Conservation (phyloP, 2,888 invertebrate species). For the Deilephila elpenor region DNA sequence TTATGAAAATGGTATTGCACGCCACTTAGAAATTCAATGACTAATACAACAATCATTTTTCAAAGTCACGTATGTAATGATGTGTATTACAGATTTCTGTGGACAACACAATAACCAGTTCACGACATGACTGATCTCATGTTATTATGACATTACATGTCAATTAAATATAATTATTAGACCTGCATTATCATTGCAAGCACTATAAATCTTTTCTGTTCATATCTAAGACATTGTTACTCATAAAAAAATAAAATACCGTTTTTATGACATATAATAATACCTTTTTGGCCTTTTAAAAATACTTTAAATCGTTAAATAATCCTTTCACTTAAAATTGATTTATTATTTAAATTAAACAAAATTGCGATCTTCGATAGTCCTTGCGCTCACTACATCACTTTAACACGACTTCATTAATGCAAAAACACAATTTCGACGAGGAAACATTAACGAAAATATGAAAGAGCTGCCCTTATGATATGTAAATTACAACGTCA, state of each 20-base stretch:
- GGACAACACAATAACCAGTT: neutral
- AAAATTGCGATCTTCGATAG: constrained; percentile 1
- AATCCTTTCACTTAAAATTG: neutral
- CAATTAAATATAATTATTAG: constrained; percentile 7
- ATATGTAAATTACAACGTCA: constrained; percentile 32
- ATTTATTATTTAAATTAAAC: neutral
- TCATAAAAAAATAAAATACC: neutral
- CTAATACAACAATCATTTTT: neutral
- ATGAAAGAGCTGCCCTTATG: constrained; percentile 24
- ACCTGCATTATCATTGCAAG: neutral
- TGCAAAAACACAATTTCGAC: constrained; percentile 26
- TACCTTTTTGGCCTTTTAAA: neutral
- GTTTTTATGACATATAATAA: neutral
- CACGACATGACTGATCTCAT: neutral
- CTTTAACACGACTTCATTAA: constrained; percentile 14
- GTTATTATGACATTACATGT: neutral
- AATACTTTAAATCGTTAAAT: neutral
- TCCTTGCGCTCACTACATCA: constrained; percentile 26
- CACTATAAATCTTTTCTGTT: neutral
- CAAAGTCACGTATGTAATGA: neutral
- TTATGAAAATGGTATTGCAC: constrained; percentile 2
- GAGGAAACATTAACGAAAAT: constrained; percentile 31
- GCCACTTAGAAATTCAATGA: neutral
- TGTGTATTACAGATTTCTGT: constrained; percentile 6
- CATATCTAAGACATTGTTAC: neutral